Evolutionary conservation across 2,113 vertebrate species (phyloP).

Genomic region (Noctilio leporinus): DNA sequence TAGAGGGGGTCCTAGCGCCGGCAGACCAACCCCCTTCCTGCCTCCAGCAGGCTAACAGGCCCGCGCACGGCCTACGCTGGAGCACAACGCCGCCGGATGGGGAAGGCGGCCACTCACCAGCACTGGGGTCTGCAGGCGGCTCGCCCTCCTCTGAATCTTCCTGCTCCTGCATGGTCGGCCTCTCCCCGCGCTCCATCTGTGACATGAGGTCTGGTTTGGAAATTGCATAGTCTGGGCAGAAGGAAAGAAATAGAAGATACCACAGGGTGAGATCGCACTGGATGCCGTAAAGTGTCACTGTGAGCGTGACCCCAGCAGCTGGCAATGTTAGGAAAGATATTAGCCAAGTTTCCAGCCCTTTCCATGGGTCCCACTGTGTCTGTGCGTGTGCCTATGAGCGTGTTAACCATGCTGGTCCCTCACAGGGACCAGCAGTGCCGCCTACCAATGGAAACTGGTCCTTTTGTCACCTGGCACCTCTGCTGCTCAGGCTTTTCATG

Average conservation of each 20-base stretch:
- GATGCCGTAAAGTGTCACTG: background rate
- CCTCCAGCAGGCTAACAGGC: background rate
- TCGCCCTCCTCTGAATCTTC: conserved; percentile 80
- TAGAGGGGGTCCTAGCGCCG: background rate
- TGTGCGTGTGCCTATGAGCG: rapidly evolving
- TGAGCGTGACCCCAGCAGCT: rapidly evolving
- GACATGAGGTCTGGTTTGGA: conserved; percentile 83
- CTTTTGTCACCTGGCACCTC: no score
- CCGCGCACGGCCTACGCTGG: background rate
- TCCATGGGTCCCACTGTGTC: background rate
- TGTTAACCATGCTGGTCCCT: background rate
- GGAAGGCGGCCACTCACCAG: conserved; percentile 69
- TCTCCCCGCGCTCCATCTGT: conserved; percentile 78
- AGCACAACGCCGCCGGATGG: background rate
- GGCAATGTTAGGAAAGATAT: background rate
- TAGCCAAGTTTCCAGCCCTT: background rate
- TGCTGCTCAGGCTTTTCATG: background rate
- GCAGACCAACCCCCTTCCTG: background rate
- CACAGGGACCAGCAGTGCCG: rapidly evolving
- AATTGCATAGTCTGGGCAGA: conserved; percentile 81
- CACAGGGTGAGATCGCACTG: background rate
- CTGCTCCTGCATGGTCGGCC: conserved; percentile 68
- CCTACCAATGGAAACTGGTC: background rate
- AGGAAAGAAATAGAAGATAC: background rate
- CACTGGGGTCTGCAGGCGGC: conserved; percentile 75